A percentile compares a stretch with the other conserved stretches of the same genome.
These are phyloP conservation scores for Brachyhypopomus occidentalis DNA, from an alignment of 2,113 vertebrate genomes.

Conservation along the genomic window DNA sequence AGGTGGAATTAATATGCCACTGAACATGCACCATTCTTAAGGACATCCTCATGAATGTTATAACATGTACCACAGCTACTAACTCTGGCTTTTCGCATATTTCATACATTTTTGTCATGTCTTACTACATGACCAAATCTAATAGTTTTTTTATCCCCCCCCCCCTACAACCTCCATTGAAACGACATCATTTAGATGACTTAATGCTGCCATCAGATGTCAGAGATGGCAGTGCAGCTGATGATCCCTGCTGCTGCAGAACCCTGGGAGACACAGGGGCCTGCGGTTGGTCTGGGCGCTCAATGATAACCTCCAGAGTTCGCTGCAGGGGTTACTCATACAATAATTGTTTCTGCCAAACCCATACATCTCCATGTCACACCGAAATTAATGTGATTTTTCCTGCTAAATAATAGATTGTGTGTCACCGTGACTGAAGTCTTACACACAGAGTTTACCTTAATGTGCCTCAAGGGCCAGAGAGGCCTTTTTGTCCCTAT, in stretches of 20 bases:
- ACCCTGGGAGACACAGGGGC: conserved; percentile 52
- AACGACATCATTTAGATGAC: conserved; percentile 26
- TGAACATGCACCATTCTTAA: conserved; percentile 37
- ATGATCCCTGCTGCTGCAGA: conserved; percentile 67
- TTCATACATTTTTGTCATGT: conserved; percentile 1
- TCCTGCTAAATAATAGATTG: conserved; percentile 88
- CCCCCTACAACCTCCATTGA: background rate
- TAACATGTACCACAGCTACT: conserved; percentile 46
- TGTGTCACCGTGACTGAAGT: conserved; percentile 62
- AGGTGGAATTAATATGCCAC: conserved; percentile 53
- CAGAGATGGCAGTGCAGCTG: conserved; percentile 59
- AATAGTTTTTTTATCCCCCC: conserved; percentile 15
- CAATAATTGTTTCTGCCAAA: conserved; percentile 90
- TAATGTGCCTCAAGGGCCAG: conserved; percentile 40
- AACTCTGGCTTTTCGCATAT: conserved; percentile 34
- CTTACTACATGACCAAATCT: conserved; percentile 18
- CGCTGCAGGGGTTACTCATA: conserved; percentile 81
- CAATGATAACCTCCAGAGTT: conserved; percentile 69
- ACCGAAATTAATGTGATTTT: conserved; percentile 83
- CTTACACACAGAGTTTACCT: conserved; percentile 47
- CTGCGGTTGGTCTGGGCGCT: conserved; percentile 66
- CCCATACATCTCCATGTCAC: conserved; percentile 87
- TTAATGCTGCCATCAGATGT: conserved; percentile 24
- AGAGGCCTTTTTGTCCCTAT: conserved; percentile 39
- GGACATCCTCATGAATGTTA: conserved; percentile 33